Percentiles rank a stretch among this genome's conserved stretches.
These are phyloP conservation scores for Villa cingulata DNA, from an alignment of 2,888 invertebrate species.

Conservation along the genomic window DNA sequence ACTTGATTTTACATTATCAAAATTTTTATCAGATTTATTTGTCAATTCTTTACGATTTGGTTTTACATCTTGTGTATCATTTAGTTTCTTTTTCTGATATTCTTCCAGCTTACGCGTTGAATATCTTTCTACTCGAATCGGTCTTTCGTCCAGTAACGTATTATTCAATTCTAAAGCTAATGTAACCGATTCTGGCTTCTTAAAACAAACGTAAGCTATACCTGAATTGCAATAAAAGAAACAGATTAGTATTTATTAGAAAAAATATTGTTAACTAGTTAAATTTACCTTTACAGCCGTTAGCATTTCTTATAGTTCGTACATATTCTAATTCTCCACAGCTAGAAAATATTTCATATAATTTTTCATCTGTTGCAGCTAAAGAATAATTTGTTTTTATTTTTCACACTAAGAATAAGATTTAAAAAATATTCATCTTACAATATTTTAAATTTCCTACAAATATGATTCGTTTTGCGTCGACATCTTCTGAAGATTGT, in stretches of 20 bases:
- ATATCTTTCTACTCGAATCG: constrained; percentile 31
- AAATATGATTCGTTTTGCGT: constrained; percentile 27
- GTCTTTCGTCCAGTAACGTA: constrained; percentile 31
- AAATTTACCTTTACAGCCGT: constrained; percentile 25
- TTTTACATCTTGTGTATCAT: constrained; percentile 4
- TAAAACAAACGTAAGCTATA: constrained; percentile 32
- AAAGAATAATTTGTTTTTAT: constrained; percentile 5
- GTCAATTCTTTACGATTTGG: background rate
- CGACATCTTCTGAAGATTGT: constrained; percentile 9
- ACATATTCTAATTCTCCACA: constrained; percentile 34
- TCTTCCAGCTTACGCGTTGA: constrained; percentile 25
- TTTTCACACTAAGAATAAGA: background rate
- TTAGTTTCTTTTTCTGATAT: constrained; percentile 20
- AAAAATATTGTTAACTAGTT: background rate
- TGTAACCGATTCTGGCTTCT: constrained; percentile 27
- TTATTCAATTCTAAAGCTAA: constrained; percentile 31
- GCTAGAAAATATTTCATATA: constrained; percentile 30
- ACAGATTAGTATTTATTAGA: background rate
- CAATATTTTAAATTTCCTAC: constrained; percentile 34
- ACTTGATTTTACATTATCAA: background rate
- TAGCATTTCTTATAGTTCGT: constrained; percentile 26
- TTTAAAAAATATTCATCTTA: constrained; percentile 16
- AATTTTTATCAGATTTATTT: background rate
- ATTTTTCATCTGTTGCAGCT: constrained; percentile 30
- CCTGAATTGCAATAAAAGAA: too few relatives aligned